phyloP scores from a whole-genome alignment of 2,113 vertebrate species.

The Pangasianodon gigas region DNA sequence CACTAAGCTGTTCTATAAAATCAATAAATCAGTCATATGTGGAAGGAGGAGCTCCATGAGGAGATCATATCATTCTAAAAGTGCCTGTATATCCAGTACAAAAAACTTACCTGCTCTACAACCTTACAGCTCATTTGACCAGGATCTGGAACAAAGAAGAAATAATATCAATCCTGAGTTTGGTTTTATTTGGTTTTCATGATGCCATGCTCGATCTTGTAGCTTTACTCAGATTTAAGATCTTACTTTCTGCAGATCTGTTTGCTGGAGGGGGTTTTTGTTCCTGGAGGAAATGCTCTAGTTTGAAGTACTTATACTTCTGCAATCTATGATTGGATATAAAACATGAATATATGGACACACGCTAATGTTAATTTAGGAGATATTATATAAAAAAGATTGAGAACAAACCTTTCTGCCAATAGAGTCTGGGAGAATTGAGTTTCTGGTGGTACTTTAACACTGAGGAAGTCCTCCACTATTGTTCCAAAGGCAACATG shows the following conservation, averaged over 20 bases:
- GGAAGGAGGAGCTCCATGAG: background rate
- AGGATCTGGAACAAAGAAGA: constrained; percentile 56
- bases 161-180: background rate
- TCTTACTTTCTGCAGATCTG: constrained; percentile 43
- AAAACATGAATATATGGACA: background rate
- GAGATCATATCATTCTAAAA: background rate
- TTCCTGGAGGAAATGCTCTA: constrained; percentile 68
- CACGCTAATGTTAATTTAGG: background rate
- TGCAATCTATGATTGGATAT: constrained; percentile 64
- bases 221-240: background rate
- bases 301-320: constrained; percentile 71
- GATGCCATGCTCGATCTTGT: background rate
- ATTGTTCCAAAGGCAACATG: constrained; percentile 55
- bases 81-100: background rate
- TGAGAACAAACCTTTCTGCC: constrained; percentile 66
- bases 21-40: constrained; percentile 18
- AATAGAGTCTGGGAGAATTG: constrained; percentile 64
- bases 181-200: background rate
- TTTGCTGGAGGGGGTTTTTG: constrained; percentile 49
- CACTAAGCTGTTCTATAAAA: constrained; percentile 70
- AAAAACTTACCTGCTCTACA: constrained; percentile 54
- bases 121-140: constrained; percentile 56
- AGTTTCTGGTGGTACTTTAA: constrained; percentile 64
- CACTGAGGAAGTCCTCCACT: constrained; percentile 70
- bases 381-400: background rate